These are phyloP conservation scores for Saguinus midas DNA, from an alignment of 2,113 vertebrate genomes.

Conservation along the genomic window DNA sequence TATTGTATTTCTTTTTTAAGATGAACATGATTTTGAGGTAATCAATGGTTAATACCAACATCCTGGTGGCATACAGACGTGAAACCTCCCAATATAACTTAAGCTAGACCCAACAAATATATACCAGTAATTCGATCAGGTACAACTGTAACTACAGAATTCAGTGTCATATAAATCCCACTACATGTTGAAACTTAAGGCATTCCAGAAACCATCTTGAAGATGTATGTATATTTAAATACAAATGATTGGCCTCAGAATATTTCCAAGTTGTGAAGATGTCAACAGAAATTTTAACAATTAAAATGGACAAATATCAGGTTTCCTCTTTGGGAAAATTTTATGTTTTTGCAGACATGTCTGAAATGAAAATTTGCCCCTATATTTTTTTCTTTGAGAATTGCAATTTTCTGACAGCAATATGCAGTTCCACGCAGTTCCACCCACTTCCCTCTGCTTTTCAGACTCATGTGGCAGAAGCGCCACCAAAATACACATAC, in stretches of 20 bases:
- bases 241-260: slow-evolving; percentile 31
- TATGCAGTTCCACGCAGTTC: slow-evolving; percentile 74
- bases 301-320: slow-evolving; percentile 73
- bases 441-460: slow-evolving; percentile 76
- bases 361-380: slow-evolving; percentile 71
- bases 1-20: not conserved
- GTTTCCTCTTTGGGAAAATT: slow-evolving; percentile 50
- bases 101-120: not conserved
- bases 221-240: slow-evolving; percentile 30
- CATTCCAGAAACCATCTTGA: slow-evolving; percentile 11
- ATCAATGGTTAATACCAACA: not conserved
- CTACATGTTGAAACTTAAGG: not conserved
- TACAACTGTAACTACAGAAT: not conserved
- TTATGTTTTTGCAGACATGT: slow-evolving; percentile 59
- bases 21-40: not conserved
- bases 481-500: slow-evolving; percentile 72
- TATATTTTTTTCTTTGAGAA: slow-evolving; percentile 71
- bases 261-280: slow-evolving; percentile 55
- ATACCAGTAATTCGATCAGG: not conserved
- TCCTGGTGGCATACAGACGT: not conserved
- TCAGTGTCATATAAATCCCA: slow-evolving; percentile 2
- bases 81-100: slow-evolving; percentile 16
- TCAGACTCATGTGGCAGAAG: slow-evolving; percentile 72
- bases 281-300: slow-evolving; percentile 60
- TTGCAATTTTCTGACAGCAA: slow-evolving; percentile 75